Evolutionary conservation across 2,888 invertebrate species (phyloP), one percentile per base, ranked within the genome.

Genomic region (Rotaria socialis): DNA sequence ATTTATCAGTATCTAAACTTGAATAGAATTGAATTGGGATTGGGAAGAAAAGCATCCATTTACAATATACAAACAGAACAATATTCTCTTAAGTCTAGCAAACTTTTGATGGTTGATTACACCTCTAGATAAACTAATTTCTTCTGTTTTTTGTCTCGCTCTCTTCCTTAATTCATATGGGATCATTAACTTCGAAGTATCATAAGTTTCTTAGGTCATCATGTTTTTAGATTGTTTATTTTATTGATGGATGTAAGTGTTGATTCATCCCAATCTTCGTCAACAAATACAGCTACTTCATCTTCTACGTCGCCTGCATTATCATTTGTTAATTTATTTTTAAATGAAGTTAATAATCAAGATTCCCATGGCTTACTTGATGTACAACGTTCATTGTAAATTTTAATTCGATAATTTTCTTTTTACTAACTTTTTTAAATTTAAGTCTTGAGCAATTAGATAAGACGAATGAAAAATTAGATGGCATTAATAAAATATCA

Each of bases 291-390:
- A 80, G 47, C 43, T n/a, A 24, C 8, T 7, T 10, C 43, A 2
- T 47, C 47, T 10, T 47, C 1, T 24, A 11, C 24, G 0, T 24
- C 80, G 24, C 22, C 80, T 6, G 47, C 80, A 47, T 24, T 47
- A 43, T 11, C 47, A n/a, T 80, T 80, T 47, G n/a, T 10, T 11
- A 80, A 80, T 47, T 80, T 80, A 80, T 24, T 80, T 47, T 47
- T 80, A 24, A 80, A 80, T n/a, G 80, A 80, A 80, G 24, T 80
- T 7, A 80, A 80, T 47, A 80, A 80, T 80, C n/a, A 43, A 43
- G 43, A 80, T 80, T 2, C 47, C n/a, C 24, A 80, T 80, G 24
- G 47, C 24, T n/a, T 80, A n/a, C n/a, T 80, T 11, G 11, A 43
- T 80, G 80, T 47, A n/a, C 80, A 80, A 47, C 80, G 24, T 14